Percentiles rank a stretch among this genome's conserved stretches.
These are phyloP conservation scores for Halcyon senegalensis DNA, from an alignment of 2,113 vertebrate genomes.

Conservation along the genomic window DNA sequence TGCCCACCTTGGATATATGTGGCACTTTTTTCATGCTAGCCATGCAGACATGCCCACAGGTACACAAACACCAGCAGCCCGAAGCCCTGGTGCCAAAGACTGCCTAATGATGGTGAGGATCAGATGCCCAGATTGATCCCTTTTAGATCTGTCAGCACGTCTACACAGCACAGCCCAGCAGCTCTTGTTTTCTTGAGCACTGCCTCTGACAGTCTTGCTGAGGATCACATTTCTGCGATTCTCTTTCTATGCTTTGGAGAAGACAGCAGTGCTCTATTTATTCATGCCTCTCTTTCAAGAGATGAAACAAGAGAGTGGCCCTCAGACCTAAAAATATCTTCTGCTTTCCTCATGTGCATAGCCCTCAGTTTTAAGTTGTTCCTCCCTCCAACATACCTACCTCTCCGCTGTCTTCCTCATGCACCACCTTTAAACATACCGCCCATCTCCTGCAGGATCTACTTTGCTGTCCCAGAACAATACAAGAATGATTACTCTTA, in stretches of 20 bases:
- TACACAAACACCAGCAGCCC: background rate
- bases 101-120: background rate
- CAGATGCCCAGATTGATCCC: background rate
- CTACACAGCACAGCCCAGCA: background rate
- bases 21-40: background rate
- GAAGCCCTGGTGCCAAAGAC: background rate
- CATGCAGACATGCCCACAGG: background rate
- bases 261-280: background rate
- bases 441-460: background rate
- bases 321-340: conserved; percentile 19
- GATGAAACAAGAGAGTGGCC: conserved; percentile 3
- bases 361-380: background rate
- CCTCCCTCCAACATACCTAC: background rate
- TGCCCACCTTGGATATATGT: background rate
- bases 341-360: background rate
- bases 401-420: background rate
- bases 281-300: conserved; percentile 12
- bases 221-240: conserved; percentile 7
- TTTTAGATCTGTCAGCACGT: background rate
- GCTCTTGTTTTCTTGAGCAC: background rate
- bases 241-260: background rate
- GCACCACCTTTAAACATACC: background rate
- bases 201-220: background rate
- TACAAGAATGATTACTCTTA: background rate
- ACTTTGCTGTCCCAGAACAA: background rate